Conservation (phyloP, 2,797 vertebrate species). For the Helicolenus hilgendorfi region DNA sequence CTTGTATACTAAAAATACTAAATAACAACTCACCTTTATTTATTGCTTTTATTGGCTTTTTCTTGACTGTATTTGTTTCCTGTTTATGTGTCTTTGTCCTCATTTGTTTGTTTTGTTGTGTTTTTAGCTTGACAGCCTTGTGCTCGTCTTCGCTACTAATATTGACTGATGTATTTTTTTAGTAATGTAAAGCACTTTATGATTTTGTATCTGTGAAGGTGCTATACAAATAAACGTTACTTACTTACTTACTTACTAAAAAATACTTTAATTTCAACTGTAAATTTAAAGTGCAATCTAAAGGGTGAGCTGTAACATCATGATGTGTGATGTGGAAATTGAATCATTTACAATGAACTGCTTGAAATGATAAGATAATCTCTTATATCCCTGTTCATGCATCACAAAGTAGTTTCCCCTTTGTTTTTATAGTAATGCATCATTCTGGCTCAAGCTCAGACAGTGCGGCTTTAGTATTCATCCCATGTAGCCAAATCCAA, state of each 20-base stretch:
- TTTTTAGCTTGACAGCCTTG: too few relatives aligned
- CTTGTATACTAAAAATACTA: background rate
- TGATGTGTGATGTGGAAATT: background rate
- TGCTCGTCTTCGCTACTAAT: background rate
- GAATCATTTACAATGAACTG: background rate
- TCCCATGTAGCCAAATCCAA: conserved; percentile 61
- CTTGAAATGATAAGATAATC: background rate
- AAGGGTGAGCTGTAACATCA: background rate
- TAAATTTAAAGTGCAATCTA: background rate
- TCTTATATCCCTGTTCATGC: background rate
- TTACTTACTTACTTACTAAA: too few relatives aligned
- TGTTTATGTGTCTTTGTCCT: too few relatives aligned
- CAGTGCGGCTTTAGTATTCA: conserved; percentile 64
- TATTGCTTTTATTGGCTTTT: too few relatives aligned
- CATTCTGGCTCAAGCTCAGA: conserved; percentile 18
- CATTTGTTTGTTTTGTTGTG: too few relatives aligned
- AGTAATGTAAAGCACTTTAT: too few relatives aligned
- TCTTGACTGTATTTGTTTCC: too few relatives aligned
- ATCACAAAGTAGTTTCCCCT: conserved; percentile 2
- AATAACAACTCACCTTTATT: too few relatives aligned
- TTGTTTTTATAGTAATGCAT: conserved; percentile 26
- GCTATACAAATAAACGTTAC: too few relatives aligned
- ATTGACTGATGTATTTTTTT: too few relatives aligned
- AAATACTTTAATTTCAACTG: background rate
- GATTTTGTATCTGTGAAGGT: too few relatives aligned